phyloP scores from a whole-genome alignment of 2,113 vertebrate genomes.

The Pterocles burchelli region DNA sequence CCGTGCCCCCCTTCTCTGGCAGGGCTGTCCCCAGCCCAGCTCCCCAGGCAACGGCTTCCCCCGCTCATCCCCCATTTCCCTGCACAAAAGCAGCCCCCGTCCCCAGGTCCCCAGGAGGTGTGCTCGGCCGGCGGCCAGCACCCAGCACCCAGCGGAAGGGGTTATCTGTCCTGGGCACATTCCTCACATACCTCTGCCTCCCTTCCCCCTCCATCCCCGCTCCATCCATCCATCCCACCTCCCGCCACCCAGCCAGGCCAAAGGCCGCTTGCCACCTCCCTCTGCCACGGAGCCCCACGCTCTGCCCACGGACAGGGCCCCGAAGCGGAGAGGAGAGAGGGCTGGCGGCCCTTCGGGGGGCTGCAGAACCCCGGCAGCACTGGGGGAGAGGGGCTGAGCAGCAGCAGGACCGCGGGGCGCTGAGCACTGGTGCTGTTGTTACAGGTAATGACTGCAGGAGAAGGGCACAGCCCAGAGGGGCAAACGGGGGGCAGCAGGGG shows the following conservation, averaged over 20 bases:
- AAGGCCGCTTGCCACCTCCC: fast-evolving
- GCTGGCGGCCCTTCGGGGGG: neutral
- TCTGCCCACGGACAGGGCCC: neutral
- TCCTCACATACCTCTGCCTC: constrained; percentile 28
- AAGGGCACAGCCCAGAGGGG: neutral
- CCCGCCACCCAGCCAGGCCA: fast-evolving
- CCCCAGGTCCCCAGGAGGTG: fast-evolving
- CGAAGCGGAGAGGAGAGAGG: no score
- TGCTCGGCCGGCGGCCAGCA: neutral
- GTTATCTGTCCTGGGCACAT: constrained; percentile 23
- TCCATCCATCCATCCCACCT: neutral
- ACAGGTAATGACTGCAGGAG: neutral
- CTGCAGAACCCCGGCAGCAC: neutral
- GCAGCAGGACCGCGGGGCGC: fast-evolving
- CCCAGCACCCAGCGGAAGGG: neutral
- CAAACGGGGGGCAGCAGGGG: neutral
- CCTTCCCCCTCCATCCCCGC: neutral
- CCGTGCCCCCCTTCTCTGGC: fast-evolving
- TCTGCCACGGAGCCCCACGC: fast-evolving
- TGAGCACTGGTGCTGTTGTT: neutral
- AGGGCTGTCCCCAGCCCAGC: neutral
- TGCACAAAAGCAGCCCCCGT: fast-evolving
- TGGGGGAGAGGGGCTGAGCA: fast-evolving
- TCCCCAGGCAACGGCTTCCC: neutral
- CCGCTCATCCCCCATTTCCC: fast-evolving